phyloP scores from a whole-genome alignment of 1,140 invertebrate genomes.

The Macrocentrus cingulum region DNA sequence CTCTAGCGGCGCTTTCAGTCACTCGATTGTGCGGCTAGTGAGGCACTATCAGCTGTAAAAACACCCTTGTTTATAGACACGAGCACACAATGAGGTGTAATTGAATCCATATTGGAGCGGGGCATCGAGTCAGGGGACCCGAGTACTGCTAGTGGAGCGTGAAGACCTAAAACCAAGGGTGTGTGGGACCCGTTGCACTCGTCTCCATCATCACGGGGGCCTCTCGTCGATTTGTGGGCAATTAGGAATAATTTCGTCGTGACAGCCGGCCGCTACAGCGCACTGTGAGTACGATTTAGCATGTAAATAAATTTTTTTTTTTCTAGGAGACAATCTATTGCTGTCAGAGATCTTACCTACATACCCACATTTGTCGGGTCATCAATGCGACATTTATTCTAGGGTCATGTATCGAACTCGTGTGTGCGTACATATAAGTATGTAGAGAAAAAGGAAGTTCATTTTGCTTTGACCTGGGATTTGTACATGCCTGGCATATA shows the following conservation, averaged over 20 bases:
- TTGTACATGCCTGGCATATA: background rate
- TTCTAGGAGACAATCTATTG: too few relatives aligned
- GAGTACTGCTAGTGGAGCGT: slow-evolving; percentile 21
- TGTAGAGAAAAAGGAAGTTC: background rate
- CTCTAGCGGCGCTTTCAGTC: too few relatives aligned
- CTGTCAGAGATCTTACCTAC: background rate
- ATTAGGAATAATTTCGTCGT: slow-evolving; percentile 45
- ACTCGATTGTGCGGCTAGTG: slow-evolving; percentile 24
- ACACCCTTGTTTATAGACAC: slow-evolving; percentile 56
- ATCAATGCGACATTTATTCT: too few relatives aligned
- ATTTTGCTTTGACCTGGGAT: background rate
- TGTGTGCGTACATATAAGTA: too few relatives aligned
- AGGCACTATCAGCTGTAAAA: slow-evolving; percentile 53
- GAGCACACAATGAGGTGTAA: slow-evolving; percentile 53
- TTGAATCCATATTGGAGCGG: slow-evolving; percentile 48
- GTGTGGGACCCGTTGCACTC: slow-evolving; percentile 5
- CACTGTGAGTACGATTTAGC: too few relatives aligned
- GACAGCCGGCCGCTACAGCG: background rate
- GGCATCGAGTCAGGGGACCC: background rate
- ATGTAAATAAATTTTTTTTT: too few relatives aligned
- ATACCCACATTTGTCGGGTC: background rate
- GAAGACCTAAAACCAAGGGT: slow-evolving; percentile 14
- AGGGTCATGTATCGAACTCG: too few relatives aligned
- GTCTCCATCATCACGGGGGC: background rate
- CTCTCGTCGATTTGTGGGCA: slow-evolving; percentile 50